Evolutionary conservation across 2,113 vertebrate genomes (phyloP).

Genomic region (Tragelaphus scriptus): DNA sequence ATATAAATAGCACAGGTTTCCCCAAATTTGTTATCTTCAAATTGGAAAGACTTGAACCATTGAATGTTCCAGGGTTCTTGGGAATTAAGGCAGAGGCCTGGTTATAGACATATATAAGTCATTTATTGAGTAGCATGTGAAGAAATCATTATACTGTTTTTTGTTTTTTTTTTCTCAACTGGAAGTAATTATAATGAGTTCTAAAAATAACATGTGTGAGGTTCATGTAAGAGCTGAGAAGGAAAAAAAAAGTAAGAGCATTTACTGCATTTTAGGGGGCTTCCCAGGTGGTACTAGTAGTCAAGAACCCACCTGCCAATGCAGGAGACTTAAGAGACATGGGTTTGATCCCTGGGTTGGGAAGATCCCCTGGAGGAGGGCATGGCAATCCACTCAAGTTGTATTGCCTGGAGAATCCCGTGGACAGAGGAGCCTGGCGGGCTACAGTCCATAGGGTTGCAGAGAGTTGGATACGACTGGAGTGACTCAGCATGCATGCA

Average conservation of each 20-base stretch:
- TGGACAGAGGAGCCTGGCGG: background rate
- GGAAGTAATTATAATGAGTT: background rate
- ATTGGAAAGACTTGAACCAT: background rate
- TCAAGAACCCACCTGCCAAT: background rate
- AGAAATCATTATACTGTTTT: background rate
- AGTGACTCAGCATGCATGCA: background rate
- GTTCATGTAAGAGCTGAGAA: background rate
- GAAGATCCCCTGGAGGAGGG: background rate
- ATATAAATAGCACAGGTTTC: background rate
- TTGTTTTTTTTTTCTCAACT: background rate
- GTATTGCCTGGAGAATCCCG: background rate
- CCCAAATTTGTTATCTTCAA: background rate
- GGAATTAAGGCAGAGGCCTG: background rate
- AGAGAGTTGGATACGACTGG: background rate
- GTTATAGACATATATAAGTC: background rate
- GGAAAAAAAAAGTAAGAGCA: background rate
- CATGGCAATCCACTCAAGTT: background rate
- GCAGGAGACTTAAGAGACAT: background rate
- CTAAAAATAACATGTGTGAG: background rate
- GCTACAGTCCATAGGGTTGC: background rate
- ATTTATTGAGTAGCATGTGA: background rate
- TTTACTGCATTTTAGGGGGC: background rate
- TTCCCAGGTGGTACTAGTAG: background rate
- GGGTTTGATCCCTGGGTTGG: background rate
- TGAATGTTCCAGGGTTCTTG: background rate